These are phyloP conservation scores for Octomys mimax DNA, from an alignment of 2,797 vertebrate species.

Conservation along the genomic window DNA sequence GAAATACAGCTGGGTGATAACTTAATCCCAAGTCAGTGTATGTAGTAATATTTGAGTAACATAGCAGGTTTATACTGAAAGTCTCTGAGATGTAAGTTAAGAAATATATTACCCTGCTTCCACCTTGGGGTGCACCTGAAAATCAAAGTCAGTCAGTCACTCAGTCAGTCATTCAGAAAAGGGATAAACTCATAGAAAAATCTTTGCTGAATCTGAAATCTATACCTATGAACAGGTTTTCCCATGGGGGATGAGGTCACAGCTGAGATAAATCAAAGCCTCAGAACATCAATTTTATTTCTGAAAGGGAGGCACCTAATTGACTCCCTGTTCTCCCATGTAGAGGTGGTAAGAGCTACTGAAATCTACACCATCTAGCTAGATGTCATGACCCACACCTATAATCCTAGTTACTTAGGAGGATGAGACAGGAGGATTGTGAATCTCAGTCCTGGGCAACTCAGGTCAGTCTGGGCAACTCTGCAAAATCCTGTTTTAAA, in stretches of 20 bases:
- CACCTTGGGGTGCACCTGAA: background rate
- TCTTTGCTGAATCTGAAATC: conserved; percentile 21
- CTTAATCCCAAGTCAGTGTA: background rate
- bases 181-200: background rate
- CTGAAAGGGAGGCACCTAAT: background rate
- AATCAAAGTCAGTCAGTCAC: background rate
- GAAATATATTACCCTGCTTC: background rate
- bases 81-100: background rate
- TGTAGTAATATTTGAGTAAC: background rate
- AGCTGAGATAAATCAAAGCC: background rate
- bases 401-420: background rate
- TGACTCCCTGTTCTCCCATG: background rate
- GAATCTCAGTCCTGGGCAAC: background rate
- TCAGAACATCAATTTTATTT: background rate
- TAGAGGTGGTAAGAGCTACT: background rate
- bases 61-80: background rate
- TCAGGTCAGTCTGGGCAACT: background rate
- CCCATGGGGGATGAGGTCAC: background rate
- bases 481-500: background rate
- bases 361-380: background rate
- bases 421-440: background rate
- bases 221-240: background rate
- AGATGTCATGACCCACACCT: background rate
- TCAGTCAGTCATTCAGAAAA: background rate
- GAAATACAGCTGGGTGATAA: background rate